These are phyloP conservation scores for Champsocephalus esox DNA, from an alignment of 2,797 vertebrate species.

Conservation along the genomic window DNA sequence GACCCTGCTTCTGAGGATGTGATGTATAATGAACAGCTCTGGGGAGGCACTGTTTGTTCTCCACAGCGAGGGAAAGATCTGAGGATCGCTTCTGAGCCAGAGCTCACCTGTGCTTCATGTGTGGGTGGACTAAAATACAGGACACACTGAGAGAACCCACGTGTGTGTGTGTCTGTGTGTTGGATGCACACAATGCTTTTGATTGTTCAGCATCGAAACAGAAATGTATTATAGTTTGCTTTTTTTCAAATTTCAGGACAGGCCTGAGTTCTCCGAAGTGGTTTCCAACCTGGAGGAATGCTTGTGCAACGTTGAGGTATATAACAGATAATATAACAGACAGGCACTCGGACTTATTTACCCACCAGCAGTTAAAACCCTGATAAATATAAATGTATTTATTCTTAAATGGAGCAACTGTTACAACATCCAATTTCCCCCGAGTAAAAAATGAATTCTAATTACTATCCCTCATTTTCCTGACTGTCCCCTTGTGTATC, in stretches of 20 bases:
- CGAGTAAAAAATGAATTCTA: too few relatives aligned
- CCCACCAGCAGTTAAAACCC: too few relatives aligned
- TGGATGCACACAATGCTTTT: neutral
- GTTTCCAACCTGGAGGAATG: conserved; percentile 93
- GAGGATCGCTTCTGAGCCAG: conserved; percentile 63
- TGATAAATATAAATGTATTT: too few relatives aligned
- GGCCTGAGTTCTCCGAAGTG: conserved; percentile 95
- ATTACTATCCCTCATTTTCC: neutral
- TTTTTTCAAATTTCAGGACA: conserved; percentile 84
- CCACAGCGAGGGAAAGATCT: conserved; percentile 54
- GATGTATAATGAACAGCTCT: conserved; percentile 69
- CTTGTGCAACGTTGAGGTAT: conserved; percentile 93
- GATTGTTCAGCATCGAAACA: neutral
- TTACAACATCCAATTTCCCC: too few relatives aligned
- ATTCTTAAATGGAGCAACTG: too few relatives aligned
- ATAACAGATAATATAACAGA: too few relatives aligned
- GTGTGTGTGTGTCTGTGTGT: conserved; percentile 35
- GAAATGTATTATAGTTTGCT: neutral
- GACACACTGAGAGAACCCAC: conserved; percentile 10
- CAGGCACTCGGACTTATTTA: too few relatives aligned
- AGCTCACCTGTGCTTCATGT: conserved; percentile 62
- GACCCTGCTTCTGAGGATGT: conserved; percentile 43
- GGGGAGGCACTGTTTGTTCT: conserved; percentile 59
- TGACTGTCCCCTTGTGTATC: neutral
- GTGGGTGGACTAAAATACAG: conserved; percentile 50